Conservation (phyloP, 1,140 invertebrate genomes). For the Drosophila jambulina region DNA sequence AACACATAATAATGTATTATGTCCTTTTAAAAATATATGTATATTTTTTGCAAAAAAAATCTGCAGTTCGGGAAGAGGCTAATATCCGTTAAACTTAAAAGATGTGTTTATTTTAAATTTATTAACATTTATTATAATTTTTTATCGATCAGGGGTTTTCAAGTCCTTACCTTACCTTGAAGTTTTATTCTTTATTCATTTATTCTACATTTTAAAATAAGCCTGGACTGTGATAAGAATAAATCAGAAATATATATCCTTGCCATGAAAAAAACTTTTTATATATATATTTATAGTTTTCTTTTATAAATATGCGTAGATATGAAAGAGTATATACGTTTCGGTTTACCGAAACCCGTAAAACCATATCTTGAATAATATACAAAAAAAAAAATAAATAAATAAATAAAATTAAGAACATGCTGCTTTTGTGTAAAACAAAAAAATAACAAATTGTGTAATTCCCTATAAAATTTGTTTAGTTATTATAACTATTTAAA, state of each 20-base stretch:
- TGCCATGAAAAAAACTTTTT: neutral
- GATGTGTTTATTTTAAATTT: neutral
- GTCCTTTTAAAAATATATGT: no score
- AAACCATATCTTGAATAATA: neutral
- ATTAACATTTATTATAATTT: neutral
- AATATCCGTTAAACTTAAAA: neutral
- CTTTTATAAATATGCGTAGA: neutral
- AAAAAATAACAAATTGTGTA: no score
- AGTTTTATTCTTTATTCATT: neutral
- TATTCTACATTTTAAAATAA: neutral
- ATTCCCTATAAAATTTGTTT: neutral
- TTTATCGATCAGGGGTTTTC: neutral
- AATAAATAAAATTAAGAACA: neutral
- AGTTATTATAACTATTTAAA: neutral
- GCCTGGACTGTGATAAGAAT: no score
- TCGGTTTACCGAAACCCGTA: slow-evolving; percentile 2
- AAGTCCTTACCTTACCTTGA: neutral
- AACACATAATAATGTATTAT: no score
- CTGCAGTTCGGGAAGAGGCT: no score
- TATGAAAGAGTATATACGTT: slow-evolving; percentile 15
- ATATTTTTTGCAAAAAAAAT: no score
- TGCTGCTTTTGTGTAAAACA: slow-evolving; percentile 4
- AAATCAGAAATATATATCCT: no score
- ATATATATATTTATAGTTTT: neutral
- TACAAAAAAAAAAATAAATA: no score